Evolutionary conservation across 2,888 invertebrate genomes (phyloP).

Genomic region (Ctenicera cuprea): DNA sequence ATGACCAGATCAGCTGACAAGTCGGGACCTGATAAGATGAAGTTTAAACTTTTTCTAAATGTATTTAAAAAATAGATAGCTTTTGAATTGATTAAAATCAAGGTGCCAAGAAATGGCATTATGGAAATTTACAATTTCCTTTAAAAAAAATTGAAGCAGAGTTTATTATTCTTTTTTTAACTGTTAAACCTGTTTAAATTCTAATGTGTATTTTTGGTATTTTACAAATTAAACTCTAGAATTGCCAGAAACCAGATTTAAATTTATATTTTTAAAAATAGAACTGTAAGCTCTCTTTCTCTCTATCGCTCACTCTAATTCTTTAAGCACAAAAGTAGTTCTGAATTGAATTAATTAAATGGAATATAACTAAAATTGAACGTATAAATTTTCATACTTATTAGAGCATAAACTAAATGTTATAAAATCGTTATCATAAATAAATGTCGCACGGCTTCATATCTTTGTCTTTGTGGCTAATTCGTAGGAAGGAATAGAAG

Average conservation of each 20-base stretch:
- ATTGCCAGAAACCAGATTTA: constrained; percentile 24
- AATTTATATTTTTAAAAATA: constrained; percentile 31
- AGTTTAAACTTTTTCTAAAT: too few species aligned
- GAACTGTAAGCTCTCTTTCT: constrained; percentile 41
- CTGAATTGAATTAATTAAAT: constrained; percentile 26
- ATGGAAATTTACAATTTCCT: too few species aligned
- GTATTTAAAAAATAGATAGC: too few species aligned
- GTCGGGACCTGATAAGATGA: not conserved
- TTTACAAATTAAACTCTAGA: too few species aligned
- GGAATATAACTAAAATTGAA: constrained; percentile 27
- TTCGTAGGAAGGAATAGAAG: constrained; percentile 74
- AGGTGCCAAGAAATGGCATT: too few species aligned
- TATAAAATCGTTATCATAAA: constrained; percentile 45
- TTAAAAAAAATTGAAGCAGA: too few species aligned
- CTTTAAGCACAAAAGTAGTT: constrained; percentile 44
- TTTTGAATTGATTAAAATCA: too few species aligned
- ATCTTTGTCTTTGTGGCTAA: constrained; percentile 70
- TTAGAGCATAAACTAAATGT: constrained; percentile 41
- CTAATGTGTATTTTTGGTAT: too few species aligned
- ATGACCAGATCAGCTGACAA: not conserved
- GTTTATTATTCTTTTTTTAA: too few species aligned
- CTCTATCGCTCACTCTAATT: constrained; percentile 46
- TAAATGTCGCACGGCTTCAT: constrained; percentile 71
- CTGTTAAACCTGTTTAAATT: too few species aligned
- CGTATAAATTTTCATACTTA: constrained; percentile 24